Conservation (phyloP, 1,140 invertebrate genomes). For the Magallana gigas region DNA sequence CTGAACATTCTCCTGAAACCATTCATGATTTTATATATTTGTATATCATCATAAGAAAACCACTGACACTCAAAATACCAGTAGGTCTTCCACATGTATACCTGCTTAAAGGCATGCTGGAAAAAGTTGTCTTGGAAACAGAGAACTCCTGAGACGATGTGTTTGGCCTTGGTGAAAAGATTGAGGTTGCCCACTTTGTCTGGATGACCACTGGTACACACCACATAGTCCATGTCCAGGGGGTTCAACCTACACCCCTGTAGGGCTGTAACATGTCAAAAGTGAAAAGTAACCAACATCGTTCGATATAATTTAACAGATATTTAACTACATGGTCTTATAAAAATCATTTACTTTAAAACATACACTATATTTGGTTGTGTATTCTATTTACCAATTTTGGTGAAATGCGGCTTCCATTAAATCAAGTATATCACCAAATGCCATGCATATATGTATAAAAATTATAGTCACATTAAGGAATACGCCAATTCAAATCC, state of each 20-base stretch:
- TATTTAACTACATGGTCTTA: neutral
- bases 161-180: conserved; percentile 91
- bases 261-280: conserved; percentile 81
- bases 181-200: conserved; percentile 97
- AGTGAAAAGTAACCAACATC: neutral
- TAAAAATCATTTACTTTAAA: neutral
- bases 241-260: conserved; percentile 81
- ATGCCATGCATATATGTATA: too few species aligned
- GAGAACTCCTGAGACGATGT: conserved; percentile 91
- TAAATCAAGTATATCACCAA: too few species aligned
- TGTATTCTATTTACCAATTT: too few species aligned
- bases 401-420: too few species aligned
- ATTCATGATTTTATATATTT: neutral
- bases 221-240: conserved; percentile 88
- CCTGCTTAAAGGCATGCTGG: conserved; percentile 71
- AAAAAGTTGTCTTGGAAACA: conserved; percentile 66
- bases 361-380: too few species aligned
- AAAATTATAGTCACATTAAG: too few species aligned
- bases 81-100: conserved; percentile 39
- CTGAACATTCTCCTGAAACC: neutral
- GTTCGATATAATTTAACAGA: neutral
- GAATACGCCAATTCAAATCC: too few species aligned
- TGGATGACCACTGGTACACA: conserved; percentile 94
- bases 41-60: neutral
- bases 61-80: neutral